Conservation (phyloP, 2,888 invertebrate species). For the Pasiphila rectangulata region DNA sequence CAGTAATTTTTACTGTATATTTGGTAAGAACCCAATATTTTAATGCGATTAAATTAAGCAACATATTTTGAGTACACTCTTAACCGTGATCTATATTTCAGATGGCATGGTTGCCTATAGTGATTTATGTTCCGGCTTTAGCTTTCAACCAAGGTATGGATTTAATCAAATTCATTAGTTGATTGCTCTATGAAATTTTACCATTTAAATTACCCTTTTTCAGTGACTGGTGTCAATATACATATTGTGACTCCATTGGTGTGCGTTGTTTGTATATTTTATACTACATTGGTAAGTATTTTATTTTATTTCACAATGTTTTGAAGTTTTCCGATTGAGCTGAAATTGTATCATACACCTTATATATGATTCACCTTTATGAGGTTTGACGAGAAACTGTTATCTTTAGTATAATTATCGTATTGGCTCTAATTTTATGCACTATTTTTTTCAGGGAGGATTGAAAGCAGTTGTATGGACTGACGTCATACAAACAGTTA, state of each 20-base stretch:
- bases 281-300: slow-evolving; percentile 85
- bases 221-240: slow-evolving; percentile 88
- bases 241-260: slow-evolving; percentile 87
- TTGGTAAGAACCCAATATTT: slow-evolving; percentile 84
- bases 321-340: too few species aligned
- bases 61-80: too few species aligned
- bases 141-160: slow-evolving; percentile 85
- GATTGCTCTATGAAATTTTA: too few species aligned
- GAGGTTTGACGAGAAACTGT: too few species aligned
- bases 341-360: too few species aligned
- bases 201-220: slow-evolving; percentile 1
- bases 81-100: slow-evolving; percentile 42
- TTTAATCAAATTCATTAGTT: too few species aligned
- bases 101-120: slow-evolving; percentile 86
- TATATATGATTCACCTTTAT: too few species aligned
- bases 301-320: background rate
- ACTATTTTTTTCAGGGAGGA: slow-evolving; percentile 75
- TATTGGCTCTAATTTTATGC: background rate
- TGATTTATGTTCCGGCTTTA: slow-evolving; percentile 86
- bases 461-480: slow-evolving; percentile 87
- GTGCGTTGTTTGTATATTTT: slow-evolving; percentile 89
- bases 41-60: too few species aligned
- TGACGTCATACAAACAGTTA: slow-evolving; percentile 84
- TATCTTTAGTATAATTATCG: too few species aligned
- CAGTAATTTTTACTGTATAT: slow-evolving; percentile 82